phyloP scores from a whole-genome alignment of 1,140 invertebrate genomes.

The Chymomyza costata region DNA sequence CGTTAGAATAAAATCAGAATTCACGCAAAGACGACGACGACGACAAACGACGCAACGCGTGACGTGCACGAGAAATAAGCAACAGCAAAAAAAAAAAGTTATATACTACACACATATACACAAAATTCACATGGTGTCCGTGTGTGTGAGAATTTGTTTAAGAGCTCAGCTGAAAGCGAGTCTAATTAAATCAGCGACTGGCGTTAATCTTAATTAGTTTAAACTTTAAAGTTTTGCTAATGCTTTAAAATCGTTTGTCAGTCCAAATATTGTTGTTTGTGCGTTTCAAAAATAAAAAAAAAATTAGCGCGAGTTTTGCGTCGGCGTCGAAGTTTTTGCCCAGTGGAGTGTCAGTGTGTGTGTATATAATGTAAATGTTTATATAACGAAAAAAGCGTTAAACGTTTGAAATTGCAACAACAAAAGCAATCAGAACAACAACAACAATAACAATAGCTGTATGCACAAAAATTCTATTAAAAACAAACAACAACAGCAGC shows the following conservation, averaged over 20 bases:
- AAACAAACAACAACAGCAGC: slow-evolving; percentile 23
- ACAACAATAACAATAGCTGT: slow-evolving; percentile 17
- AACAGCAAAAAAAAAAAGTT: slow-evolving; percentile 33
- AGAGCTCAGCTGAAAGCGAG: too few relatives aligned
- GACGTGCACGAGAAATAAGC: slow-evolving; percentile 32
- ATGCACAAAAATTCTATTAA: slow-evolving; percentile 20
- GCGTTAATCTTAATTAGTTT: too few relatives aligned
- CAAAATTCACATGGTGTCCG: too few relatives aligned
- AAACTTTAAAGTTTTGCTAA: too few relatives aligned
- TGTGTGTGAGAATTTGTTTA: too few relatives aligned
- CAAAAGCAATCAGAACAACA: slow-evolving; percentile 15
- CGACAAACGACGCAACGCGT: slow-evolving; percentile 34
- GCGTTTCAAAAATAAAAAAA: too few relatives aligned
- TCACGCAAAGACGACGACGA: slow-evolving; percentile 37
- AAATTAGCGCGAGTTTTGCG: background rate
- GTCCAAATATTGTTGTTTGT: too few relatives aligned
- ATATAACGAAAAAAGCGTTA: slow-evolving; percentile 8
- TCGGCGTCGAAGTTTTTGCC: too few relatives aligned
- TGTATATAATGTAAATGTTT: too few relatives aligned
- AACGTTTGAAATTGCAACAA: slow-evolving; percentile 18
- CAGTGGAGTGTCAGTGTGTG: too few relatives aligned
- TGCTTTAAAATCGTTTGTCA: slow-evolving; percentile 11
- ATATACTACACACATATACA: slow-evolving; percentile 13
- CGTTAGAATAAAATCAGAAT: slow-evolving; percentile 43
- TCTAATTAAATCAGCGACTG: too few relatives aligned